These are phyloP conservation scores for Harpegnathos saltator DNA, from an alignment of 1,140 invertebrate species.

Conservation along the genomic window DNA sequence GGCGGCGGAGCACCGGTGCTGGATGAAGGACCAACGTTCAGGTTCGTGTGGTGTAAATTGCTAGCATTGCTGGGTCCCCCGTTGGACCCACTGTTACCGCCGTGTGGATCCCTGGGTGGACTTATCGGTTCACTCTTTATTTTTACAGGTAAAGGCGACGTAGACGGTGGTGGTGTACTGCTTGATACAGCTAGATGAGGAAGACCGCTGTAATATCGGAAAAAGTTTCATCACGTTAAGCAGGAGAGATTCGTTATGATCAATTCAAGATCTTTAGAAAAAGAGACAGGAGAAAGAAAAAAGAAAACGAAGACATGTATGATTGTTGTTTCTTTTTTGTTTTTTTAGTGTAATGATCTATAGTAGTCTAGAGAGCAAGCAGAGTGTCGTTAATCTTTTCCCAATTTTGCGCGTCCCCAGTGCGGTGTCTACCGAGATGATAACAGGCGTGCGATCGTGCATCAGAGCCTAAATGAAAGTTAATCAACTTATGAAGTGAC, in stretches of 20 bases:
- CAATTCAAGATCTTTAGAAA: neutral
- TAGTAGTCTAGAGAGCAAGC: neutral
- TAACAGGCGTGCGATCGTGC: neutral
- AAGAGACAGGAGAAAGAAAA: neutral
- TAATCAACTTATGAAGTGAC: conserved; percentile 25
- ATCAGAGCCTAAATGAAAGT: conserved; percentile 23
- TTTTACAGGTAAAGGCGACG: conserved; percentile 94
- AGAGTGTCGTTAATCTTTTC: neutral
- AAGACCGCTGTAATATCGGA: conserved; percentile 87
- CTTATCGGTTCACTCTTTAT: conserved; percentile 98
- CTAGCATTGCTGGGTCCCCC: conserved; percentile 76
- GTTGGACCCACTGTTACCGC: conserved; percentile 78
- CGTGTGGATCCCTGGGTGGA: conserved; percentile 90
- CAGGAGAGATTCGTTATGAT: neutral
- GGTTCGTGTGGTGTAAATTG: conserved; percentile 79
- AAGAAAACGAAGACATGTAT: neutral
- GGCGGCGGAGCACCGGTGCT: conserved; percentile 84
- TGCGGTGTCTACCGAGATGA: neutral
- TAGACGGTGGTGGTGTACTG: conserved; percentile 92
- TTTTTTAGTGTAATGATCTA: neutral
- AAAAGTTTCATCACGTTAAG: neutral
- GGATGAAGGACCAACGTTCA: conserved; percentile 83
- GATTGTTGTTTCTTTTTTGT: too few species aligned
- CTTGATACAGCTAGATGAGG: conserved; percentile 93
- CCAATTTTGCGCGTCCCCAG: neutral